Conservation (phyloP, 2,113 vertebrate species). For the Crocuta crocuta region DNA sequence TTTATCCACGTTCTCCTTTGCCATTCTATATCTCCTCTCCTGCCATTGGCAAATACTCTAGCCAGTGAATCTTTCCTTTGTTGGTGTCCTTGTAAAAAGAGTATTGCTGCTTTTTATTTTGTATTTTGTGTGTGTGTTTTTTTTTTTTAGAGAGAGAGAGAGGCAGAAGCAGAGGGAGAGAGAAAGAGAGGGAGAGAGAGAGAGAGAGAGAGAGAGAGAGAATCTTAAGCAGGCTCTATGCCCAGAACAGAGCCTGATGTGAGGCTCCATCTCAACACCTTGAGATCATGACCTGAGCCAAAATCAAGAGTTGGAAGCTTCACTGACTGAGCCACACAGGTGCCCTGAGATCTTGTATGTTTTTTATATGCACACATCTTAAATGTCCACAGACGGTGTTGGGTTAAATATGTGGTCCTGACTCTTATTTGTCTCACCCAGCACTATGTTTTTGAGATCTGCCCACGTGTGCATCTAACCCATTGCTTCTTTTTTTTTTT, state of each 20-base stretch:
- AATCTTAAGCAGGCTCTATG: too few relatives aligned
- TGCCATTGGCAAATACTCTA: not conserved
- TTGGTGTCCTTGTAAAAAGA: not conserved
- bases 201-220: too few relatives aligned
- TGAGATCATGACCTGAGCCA: too few relatives aligned
- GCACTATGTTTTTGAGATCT: not conserved
- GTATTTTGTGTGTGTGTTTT: not conserved
- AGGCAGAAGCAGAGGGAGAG: too few relatives aligned
- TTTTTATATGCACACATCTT: not conserved
- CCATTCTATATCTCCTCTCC: not conserved
- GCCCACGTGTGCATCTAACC: not conserved
- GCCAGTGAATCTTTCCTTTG: not conserved
- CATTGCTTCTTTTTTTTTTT: too few relatives aligned
- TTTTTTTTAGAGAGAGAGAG: not conserved
- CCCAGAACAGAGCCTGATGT: too few relatives aligned
- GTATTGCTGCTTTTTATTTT: not conserved
- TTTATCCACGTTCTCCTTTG: not conserved
- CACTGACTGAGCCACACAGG: too few relatives aligned
- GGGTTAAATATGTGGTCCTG: not conserved
- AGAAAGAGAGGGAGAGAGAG: too few relatives aligned
- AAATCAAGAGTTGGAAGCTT: too few relatives aligned
- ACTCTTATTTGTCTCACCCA: not conserved
- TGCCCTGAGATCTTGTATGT: too few relatives aligned
- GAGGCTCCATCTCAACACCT: too few relatives aligned
- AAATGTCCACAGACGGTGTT: not conserved